Percentiles rank a stretch among this genome's conserved stretches.
Conservation (phyloP, 2,888 invertebrate species). For the Anthrax anthrax region DNA sequence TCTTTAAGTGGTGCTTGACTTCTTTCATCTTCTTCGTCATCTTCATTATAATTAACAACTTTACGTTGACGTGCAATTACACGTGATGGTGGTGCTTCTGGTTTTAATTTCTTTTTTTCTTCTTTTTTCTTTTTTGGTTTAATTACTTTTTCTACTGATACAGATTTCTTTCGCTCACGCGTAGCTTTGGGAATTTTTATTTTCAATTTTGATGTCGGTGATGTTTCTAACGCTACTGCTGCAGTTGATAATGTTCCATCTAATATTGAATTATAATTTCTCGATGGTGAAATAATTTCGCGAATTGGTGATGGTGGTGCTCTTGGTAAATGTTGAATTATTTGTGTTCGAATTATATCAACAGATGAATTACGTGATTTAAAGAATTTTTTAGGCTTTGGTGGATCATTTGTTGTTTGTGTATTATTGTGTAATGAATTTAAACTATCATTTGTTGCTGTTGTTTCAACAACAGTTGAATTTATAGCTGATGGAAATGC, state of each 20-base stretch:
- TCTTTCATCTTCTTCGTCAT: slow-evolving; percentile 33
- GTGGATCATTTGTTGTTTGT: slow-evolving; percentile 32
- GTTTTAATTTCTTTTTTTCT: slow-evolving; percentile 28
- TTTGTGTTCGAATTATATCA: slow-evolving; percentile 24
- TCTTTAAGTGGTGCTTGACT: slow-evolving; percentile 27
- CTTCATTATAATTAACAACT: slow-evolving; percentile 49
- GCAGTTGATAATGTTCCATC: too few relatives aligned
- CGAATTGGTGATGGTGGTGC: slow-evolving; percentile 26
- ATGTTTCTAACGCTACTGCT: too few relatives aligned
- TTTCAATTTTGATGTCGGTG: too few relatives aligned
- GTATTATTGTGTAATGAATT: slow-evolving; percentile 22
- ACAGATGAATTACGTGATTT: slow-evolving; percentile 62
- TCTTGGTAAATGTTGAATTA: slow-evolving; percentile 28
- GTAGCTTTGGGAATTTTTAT: slow-evolving; percentile 28
- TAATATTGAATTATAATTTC: neutral
- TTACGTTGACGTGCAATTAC: slow-evolving; percentile 40
- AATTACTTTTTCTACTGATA: slow-evolving; percentile 5
- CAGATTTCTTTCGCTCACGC: slow-evolving; percentile 26
- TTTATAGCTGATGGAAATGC: neutral
- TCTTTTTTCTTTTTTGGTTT: slow-evolving; percentile 31
- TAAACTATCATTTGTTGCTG: slow-evolving; percentile 11
- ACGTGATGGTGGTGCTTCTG: slow-evolving; percentile 29
- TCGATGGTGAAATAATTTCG: slow-evolving; percentile 6
- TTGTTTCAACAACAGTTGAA: slow-evolving; percentile 19
- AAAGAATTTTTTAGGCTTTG: slow-evolving; percentile 80